These are phyloP conservation scores for Chaunax sp. DNA, from an alignment of 2,797 vertebrate species.

Conservation along the genomic window DNA sequence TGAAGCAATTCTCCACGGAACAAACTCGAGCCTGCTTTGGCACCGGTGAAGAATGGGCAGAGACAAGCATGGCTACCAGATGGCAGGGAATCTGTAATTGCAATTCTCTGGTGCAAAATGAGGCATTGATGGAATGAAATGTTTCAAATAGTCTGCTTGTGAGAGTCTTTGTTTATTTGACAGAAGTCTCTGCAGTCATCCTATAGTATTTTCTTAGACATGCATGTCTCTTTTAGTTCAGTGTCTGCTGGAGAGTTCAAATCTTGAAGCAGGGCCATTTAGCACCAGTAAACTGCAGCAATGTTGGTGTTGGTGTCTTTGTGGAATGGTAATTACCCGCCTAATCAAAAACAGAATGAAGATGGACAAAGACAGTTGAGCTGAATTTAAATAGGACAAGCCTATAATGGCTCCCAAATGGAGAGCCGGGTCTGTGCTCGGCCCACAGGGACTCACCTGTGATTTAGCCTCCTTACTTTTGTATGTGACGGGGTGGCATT, in stretches of 20 bases:
- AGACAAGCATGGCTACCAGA: slow-evolving; percentile 73
- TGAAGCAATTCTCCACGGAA: slow-evolving; percentile 60
- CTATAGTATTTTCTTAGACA: slow-evolving; percentile 30
- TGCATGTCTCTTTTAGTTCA: slow-evolving; percentile 15
- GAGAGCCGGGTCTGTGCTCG: slow-evolving; percentile 38
- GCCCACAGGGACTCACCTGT: slow-evolving; percentile 74
- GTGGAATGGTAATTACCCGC: slow-evolving; percentile 51
- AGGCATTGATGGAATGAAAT: slow-evolving; percentile 70
- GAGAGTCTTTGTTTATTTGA: slow-evolving; percentile 60
- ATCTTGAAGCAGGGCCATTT: slow-evolving; percentile 22
- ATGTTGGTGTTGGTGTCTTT: slow-evolving; percentile 32
- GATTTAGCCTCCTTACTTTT: slow-evolving; percentile 63
- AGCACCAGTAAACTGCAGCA: slow-evolving; percentile 18
- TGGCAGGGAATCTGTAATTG: slow-evolving; percentile 79
- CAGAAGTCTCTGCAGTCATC: slow-evolving; percentile 28
- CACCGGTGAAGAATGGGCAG: slow-evolving; percentile 68
- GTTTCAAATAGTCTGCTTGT: slow-evolving; percentile 41
- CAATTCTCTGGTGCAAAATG: slow-evolving; percentile 72
- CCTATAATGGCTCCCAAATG: slow-evolving; percentile 69
- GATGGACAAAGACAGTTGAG: slow-evolving; percentile 57
- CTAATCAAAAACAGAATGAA: slow-evolving; percentile 58
- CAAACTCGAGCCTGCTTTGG: slow-evolving; percentile 69
- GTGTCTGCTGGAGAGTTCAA: slow-evolving; percentile 15
- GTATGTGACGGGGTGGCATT: slow-evolving; percentile 66
- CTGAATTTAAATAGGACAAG: slow-evolving; percentile 63